These are phyloP conservation scores for Sorex fumeus DNA, from an alignment of 2,113 vertebrate genomes.

Conservation along the genomic window DNA sequence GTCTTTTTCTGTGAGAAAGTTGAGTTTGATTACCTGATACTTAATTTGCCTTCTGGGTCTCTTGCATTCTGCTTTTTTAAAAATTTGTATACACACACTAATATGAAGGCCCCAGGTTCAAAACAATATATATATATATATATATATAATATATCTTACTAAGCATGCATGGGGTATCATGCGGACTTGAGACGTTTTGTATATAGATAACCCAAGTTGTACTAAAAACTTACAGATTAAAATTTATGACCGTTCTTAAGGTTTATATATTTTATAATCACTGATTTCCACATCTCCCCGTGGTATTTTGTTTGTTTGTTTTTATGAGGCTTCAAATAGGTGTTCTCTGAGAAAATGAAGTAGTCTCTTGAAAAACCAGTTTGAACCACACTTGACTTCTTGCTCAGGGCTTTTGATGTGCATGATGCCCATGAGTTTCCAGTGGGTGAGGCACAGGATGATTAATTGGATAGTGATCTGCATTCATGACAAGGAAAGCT, in stretches of 20 bases:
- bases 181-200: not conserved
- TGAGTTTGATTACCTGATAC: not conserved
- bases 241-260: not conserved
- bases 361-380: not conserved
- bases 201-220: slow-evolving; percentile 6
- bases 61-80: not conserved
- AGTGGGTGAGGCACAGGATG: fast-evolving
- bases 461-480: not conserved
- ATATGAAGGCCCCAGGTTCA: slow-evolving; percentile 44
- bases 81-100: slow-evolving; percentile 4
- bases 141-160: not conserved
- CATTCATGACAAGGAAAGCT: not conserved
- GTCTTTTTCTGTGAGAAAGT: not conserved
- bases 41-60: not conserved
- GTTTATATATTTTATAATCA: not conserved
- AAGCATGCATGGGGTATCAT: slow-evolving; percentile 23
- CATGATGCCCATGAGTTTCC: not conserved
- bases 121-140: not conserved
- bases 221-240: not conserved
- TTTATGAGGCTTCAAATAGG: not conserved
- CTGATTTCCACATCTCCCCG: not conserved
- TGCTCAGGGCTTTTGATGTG: not conserved
- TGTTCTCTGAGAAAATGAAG: not conserved
- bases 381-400: not conserved
- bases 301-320: not conserved